Conservation (phyloP, 1,140 invertebrate genomes). For the Panagrolaimus sp. region DNA sequence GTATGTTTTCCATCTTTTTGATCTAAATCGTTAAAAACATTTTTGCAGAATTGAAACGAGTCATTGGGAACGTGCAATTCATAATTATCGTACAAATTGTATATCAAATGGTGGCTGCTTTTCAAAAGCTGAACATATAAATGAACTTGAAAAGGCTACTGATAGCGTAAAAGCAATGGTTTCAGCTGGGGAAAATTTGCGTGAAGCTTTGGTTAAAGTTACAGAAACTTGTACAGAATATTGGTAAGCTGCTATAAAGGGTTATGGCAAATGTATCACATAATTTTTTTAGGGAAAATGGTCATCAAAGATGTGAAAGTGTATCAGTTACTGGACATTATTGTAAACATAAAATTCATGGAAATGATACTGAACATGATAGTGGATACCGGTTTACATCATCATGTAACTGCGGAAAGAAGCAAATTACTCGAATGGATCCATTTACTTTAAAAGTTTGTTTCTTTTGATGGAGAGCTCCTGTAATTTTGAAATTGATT, state of each 20-base stretch:
- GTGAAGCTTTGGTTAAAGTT: not conserved
- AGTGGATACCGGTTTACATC: not conserved
- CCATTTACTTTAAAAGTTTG: conserved; percentile 6
- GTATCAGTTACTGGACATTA: not conserved
- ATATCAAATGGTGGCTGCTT: not conserved
- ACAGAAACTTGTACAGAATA: not conserved
- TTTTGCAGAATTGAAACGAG: not conserved
- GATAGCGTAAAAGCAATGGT: not conserved
- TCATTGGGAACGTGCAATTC: not conserved
- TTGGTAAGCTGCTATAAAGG: too few relatives aligned
- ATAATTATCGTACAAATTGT: not conserved
- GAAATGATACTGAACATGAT: not conserved
- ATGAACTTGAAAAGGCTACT: conserved; percentile 1
- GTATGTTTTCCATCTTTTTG: not conserved
- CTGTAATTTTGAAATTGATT: not conserved
- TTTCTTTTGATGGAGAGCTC: not conserved
- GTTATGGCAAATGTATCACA: too few relatives aligned
- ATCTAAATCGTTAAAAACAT: not conserved
- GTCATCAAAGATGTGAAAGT: conserved; percentile 7
- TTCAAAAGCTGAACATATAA: conserved; percentile 3
- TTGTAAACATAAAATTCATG: not conserved
- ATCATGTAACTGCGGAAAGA: not conserved
- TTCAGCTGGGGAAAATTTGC: not conserved
- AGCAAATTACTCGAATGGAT: conserved; percentile 2
- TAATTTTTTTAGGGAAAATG: too few relatives aligned